These are phyloP conservation scores for Drosophila ercepeae DNA, from an alignment of 1,140 invertebrate genomes.

Conservation along the genomic window DNA sequence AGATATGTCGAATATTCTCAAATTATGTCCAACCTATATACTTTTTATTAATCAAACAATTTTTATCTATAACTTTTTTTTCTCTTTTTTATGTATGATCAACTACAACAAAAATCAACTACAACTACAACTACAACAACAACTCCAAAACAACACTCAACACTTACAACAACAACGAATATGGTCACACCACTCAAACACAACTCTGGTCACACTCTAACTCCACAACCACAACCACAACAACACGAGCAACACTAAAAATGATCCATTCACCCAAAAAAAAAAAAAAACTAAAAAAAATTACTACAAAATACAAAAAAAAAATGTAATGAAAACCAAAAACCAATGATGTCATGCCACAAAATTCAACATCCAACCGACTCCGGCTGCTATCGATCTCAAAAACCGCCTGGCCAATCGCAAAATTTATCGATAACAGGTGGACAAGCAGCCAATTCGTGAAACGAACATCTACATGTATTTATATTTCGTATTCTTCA, in stretches of 20 bases:
- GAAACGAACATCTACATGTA: slow-evolving; percentile 99
- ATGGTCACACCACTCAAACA: slow-evolving; percentile 49
- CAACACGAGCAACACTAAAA: slow-evolving; percentile 74
- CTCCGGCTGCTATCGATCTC: slow-evolving; percentile 37
- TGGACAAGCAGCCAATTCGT: slow-evolving; percentile 94
- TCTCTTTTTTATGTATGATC: slow-evolving; percentile 76
- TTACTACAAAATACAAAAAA: slow-evolving; percentile 2
- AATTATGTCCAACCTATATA: slow-evolving; percentile 42
- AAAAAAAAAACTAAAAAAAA: slow-evolving; percentile 23
- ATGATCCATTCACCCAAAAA: slow-evolving; percentile 72
- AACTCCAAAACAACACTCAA: slow-evolving; percentile 47
- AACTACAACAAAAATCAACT: slow-evolving; percentile 37
- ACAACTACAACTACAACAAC: slow-evolving; percentile 58
- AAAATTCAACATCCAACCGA: slow-evolving; percentile 39
- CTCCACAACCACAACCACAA: slow-evolving; percentile 44
- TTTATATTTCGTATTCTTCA: slow-evolving; percentile 99
- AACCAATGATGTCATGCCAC: slow-evolving; percentile 48
- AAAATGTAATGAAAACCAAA: slow-evolving; percentile 42
- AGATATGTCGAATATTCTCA: slow-evolving; percentile 26
- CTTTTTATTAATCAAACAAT: slow-evolving; percentile 71
- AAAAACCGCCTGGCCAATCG: slow-evolving; percentile 28
- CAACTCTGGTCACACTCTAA: slow-evolving; percentile 34
- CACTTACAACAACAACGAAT: slow-evolving; percentile 54
- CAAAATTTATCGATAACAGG: slow-evolving; percentile 85
- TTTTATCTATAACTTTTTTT: slow-evolving; percentile 75